phyloP scores from a whole-genome alignment of 92 coral and sea anemone species.

The Porites rus region DNA sequence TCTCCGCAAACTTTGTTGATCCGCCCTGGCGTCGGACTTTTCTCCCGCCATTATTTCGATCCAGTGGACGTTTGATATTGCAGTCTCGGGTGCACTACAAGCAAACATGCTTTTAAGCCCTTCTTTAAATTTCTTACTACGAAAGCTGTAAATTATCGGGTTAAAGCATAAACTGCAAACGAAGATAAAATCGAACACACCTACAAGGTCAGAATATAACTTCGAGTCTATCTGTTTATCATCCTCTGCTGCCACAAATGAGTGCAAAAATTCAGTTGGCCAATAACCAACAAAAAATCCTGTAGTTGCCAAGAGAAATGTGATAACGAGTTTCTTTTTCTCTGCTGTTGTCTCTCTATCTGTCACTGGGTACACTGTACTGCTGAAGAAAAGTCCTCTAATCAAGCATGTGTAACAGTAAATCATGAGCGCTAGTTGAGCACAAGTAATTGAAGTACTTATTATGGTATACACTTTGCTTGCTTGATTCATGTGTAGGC shows the following conservation, averaged over 20 bases:
- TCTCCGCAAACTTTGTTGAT: too few relatives aligned
- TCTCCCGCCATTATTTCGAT: too few relatives aligned
- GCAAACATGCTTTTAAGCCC: background rate
- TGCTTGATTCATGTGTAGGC: background rate
- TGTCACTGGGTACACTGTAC: background rate
- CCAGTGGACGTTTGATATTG: too few relatives aligned
- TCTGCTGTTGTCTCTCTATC: background rate
- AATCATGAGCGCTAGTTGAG: background rate
- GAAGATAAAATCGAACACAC: background rate
- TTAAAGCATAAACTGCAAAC: background rate
- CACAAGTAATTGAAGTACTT: background rate
- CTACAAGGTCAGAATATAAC: background rate
- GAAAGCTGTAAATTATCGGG: background rate
- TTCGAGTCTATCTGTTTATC: background rate
- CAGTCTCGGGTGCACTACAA: background rate
- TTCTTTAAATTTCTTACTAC: background rate
- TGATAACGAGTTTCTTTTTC: constrained; percentile 5
- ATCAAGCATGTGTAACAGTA: background rate
- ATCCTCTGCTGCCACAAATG: background rate
- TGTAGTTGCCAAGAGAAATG: background rate
- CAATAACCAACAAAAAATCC: background rate
- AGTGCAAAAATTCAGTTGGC: background rate
- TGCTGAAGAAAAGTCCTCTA: background rate
- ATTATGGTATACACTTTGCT: background rate
- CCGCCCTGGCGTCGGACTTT: too few relatives aligned